phyloP scores from a whole-genome alignment of 2,113 vertebrate species.

The Hymenochirus boettgeri region DNA sequence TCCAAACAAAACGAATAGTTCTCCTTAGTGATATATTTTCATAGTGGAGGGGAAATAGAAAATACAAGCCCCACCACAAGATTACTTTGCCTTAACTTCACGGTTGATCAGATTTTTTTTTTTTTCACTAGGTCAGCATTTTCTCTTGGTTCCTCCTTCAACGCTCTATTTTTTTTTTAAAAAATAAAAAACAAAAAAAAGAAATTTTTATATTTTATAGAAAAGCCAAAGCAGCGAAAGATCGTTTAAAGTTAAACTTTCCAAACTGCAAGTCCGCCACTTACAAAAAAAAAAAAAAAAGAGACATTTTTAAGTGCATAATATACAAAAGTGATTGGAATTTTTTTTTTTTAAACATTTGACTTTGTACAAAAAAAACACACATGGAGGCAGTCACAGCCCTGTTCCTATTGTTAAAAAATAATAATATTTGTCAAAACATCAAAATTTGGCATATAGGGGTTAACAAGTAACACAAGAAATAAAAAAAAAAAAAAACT shows the following conservation, averaged over 20 bases:
- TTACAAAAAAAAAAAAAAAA: slow-evolving; percentile 70
- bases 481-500: slow-evolving; percentile 55
- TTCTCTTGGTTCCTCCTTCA: slow-evolving; percentile 60
- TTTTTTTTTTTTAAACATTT: slow-evolving; percentile 63
- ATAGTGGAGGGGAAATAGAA: slow-evolving; percentile 63
- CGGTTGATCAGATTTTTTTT: slow-evolving; percentile 64
- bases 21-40: slow-evolving; percentile 67
- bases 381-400: slow-evolving; percentile 69
- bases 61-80: slow-evolving; percentile 68
- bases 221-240: slow-evolving; percentile 75
- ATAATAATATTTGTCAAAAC: slow-evolving; percentile 76
- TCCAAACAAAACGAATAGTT: slow-evolving; percentile 74
- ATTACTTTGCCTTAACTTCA: slow-evolving; percentile 68
- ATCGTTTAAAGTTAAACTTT: slow-evolving; percentile 60
- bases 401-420: slow-evolving; percentile 75
- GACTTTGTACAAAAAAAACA: slow-evolving; percentile 66
- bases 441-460: slow-evolving; percentile 87
- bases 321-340: slow-evolving; percentile 68
- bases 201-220: slow-evolving; percentile 43
- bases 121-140: slow-evolving; percentile 77
- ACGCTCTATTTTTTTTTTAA: slow-evolving; percentile 6
- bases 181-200: no score
- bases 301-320: slow-evolving; percentile 80
- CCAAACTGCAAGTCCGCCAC: slow-evolving; percentile 77
- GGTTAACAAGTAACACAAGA: slow-evolving; percentile 75